phyloP scores from a whole-genome alignment of 2,888 invertebrate genomes.

The Cosmia trapezina region DNA sequence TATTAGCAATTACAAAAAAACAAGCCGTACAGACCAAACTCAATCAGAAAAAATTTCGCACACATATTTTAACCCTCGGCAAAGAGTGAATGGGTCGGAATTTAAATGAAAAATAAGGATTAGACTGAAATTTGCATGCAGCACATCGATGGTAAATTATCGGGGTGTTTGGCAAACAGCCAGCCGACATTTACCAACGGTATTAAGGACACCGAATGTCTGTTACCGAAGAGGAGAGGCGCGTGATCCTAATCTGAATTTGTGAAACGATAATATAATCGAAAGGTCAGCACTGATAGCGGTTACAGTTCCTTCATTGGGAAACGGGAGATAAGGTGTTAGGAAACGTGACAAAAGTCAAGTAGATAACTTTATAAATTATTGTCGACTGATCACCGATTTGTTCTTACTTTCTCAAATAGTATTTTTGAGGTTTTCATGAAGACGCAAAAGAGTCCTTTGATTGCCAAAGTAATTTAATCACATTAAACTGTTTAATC shows the following conservation, averaged over 20 bases:
- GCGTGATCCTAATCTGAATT: constrained; percentile 75
- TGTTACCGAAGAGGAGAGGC: constrained; percentile 68
- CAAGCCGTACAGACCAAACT: constrained; percentile 8
- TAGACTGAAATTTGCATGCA: constrained; percentile 81
- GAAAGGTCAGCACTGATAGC: constrained; percentile 42
- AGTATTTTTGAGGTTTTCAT: not conserved
- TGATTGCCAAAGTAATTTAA: not conserved
- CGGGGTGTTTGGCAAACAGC: constrained; percentile 81
- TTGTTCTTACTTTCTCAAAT: not conserved
- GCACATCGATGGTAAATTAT: constrained; percentile 84
- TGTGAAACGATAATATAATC: constrained; percentile 65
- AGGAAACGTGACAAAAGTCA: constrained; percentile 35
- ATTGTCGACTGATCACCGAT: constrained; percentile 3
- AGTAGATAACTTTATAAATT: constrained; percentile 30
- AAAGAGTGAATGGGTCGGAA: constrained; percentile 66
- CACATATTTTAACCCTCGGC: constrained; percentile 25
- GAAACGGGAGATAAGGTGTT: constrained; percentile 38
- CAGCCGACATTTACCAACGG: constrained; percentile 79
- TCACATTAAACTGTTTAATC: not conserved
- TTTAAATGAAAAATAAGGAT: constrained; percentile 78
- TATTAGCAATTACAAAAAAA: constrained; percentile 32
- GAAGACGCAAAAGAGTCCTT: not conserved
- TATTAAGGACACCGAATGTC: constrained; percentile 76
- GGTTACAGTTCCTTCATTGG: constrained; percentile 33
- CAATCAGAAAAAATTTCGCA: constrained; percentile 17